Evolutionary conservation across 1,140 invertebrate species (phyloP).

Genomic region (Heliconius nattereri): DNA sequence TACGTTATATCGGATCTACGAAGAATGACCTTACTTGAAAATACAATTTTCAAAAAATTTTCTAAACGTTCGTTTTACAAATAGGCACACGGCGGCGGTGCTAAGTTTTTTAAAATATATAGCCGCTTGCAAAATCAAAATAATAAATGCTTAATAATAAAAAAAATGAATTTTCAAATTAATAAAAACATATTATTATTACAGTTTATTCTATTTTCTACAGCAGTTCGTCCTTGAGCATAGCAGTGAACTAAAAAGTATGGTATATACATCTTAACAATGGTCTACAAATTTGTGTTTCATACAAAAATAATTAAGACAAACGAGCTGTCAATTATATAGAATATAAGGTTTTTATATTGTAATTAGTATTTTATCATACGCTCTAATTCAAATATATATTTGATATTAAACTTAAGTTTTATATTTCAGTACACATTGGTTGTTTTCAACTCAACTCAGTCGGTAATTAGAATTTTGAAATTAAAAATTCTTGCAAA

Average conservation of each 20-base stretch:
- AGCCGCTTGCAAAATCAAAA: conserved; percentile 10
- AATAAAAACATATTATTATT: not conserved
- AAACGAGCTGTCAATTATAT: too few relatives aligned
- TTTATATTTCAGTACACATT: conserved; percentile 8
- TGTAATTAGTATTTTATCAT: too few relatives aligned
- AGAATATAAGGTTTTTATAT: too few relatives aligned
- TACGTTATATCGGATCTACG: too few relatives aligned
- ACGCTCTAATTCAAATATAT: too few relatives aligned
- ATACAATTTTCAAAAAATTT: not conserved
- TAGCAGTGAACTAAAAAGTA: too few relatives aligned
- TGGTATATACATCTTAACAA: too few relatives aligned
- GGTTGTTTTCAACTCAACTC: conserved; percentile 5
- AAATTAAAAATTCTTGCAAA: conserved; percentile 5
- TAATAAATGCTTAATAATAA: conserved; percentile 22
- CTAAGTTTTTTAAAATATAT: conserved; percentile 10
- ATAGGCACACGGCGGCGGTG: not conserved
- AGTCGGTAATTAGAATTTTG: conserved; percentile 19
- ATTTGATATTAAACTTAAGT: not conserved
- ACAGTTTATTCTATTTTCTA: too few relatives aligned
- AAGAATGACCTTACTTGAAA: too few relatives aligned
- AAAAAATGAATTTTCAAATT: not conserved
- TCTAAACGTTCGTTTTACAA: conserved; percentile 20
- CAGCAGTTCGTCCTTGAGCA: too few relatives aligned
- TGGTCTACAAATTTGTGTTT: too few relatives aligned
- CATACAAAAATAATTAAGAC: too few relatives aligned